Evolutionary conservation across 1,140 invertebrate genomes (phyloP).

Genomic region (Drosophila kikkawai): DNA sequence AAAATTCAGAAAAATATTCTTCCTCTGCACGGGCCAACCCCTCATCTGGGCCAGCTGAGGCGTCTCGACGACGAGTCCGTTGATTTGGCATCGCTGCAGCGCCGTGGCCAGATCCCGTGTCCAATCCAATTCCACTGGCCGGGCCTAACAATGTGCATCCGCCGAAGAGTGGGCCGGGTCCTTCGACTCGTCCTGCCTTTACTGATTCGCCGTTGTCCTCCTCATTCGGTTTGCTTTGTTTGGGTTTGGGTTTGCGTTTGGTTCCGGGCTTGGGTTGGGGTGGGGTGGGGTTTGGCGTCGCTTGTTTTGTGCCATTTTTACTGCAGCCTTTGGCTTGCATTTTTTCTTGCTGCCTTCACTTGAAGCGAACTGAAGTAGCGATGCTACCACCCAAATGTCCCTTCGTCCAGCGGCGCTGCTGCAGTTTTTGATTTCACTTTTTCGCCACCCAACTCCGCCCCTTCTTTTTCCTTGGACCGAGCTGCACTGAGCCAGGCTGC

Average conservation of each 20-base stretch:
- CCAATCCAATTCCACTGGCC: slow-evolving; percentile 77
- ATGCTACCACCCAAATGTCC: slow-evolving; percentile 37
- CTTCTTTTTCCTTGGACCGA: slow-evolving; percentile 25
- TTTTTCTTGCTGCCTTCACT: slow-evolving; percentile 78
- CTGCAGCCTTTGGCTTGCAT: slow-evolving; percentile 82
- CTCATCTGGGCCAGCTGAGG: slow-evolving; percentile 52
- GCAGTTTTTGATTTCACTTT: slow-evolving; percentile 84
- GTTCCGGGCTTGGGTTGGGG: slow-evolving; percentile 10
- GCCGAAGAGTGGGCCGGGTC: slow-evolving; percentile 33
- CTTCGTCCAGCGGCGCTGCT: slow-evolving; percentile 45
- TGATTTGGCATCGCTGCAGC: slow-evolving; percentile 69
- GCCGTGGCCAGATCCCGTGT: slow-evolving; percentile 48
- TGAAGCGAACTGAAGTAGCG: slow-evolving; percentile 72
- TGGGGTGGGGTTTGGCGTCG: slow-evolving; percentile 14
- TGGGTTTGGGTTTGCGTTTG: slow-evolving; percentile 63
- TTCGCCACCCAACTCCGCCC: slow-evolving; percentile 49
- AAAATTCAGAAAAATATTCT: not conserved
- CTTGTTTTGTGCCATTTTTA: slow-evolving; percentile 80
- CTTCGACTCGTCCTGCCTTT: slow-evolving; percentile 38
- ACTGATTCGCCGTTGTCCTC: slow-evolving; percentile 67
- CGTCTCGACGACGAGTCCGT: slow-evolving; percentile 74
- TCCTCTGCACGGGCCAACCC: slow-evolving; percentile 4
- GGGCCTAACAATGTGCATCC: slow-evolving; percentile 82
- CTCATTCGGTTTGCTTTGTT: slow-evolving; percentile 51
- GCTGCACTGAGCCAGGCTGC: slow-evolving; percentile 71